Evolutionary conservation across 2,797 vertebrate genomes (phyloP), one percentile per base, ranked within the genome.

Genomic region (Oreortyx pictus): DNA sequence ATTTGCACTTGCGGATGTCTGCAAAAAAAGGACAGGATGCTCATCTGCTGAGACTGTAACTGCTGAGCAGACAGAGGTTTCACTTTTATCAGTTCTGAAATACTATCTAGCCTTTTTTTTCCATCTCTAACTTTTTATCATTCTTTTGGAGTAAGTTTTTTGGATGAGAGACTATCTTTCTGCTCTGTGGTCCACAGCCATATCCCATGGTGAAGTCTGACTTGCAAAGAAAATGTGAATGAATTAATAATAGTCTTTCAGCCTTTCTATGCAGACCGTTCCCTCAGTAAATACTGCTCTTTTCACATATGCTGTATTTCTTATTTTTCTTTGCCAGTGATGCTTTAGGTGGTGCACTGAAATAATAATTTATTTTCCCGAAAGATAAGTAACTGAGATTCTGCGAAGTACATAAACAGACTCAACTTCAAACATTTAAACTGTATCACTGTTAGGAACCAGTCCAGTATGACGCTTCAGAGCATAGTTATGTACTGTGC

Each of bases 401-500:
- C 71, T 79, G 14, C 16, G 75, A 84, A 54, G 27, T 29, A 33
- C 11, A 7, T 39, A 68, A 68, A 25, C 74, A 90, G 66, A 49
- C 31, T 91, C 37, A 35, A 43, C 35, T 89, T 86, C 47, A 92
- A 82, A 74, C 9, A 16, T 37, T 29, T 60, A 75, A 68, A 62
- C 14, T 6, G 2, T 60, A 61, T 62, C 33, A 14, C 31, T 84
- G 43, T 65, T 57, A 75, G 67, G 71, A 91, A 44, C 23, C 39
- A 66, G 24, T 91, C 71, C 82, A 86, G 74, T 79, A 33, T 5
- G 24, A 86, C 33, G 56, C 57, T 83, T 92, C 82, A 81, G 56
- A 68, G 56, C 89, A 92, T 75, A 81, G 91, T 41, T 93, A 78
- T 79, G 85, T 62, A 66, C 27, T 90, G 56, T 88, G 52, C 61